phyloP scores from a whole-genome alignment of 2,797 vertebrate species.

The Helicolenus hilgendorfi region DNA sequence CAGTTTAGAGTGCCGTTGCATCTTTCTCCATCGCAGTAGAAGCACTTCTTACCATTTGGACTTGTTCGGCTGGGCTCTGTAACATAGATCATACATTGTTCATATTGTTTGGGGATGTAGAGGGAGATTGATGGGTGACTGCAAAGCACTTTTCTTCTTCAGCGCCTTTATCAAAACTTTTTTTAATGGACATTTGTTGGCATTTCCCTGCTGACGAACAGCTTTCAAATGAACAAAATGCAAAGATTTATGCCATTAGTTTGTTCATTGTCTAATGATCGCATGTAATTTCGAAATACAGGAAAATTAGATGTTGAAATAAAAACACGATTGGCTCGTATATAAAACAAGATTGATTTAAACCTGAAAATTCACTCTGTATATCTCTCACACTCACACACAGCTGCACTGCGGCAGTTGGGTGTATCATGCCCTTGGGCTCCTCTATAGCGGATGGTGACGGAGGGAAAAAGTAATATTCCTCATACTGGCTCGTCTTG shows the following conservation, averaged over 20 bases:
- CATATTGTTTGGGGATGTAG: background rate
- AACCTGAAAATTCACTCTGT: too few species aligned
- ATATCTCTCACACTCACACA: background rate
- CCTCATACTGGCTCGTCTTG: background rate
- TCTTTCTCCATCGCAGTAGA: background rate
- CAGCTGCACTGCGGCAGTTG: background rate
- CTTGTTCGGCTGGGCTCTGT: background rate
- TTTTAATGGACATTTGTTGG: background rate
- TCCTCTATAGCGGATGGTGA: background rate
- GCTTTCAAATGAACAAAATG: background rate
- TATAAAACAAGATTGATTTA: background rate
- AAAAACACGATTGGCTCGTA: background rate
- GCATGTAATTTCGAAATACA: background rate
- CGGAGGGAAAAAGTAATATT: background rate
- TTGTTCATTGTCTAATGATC: too few species aligned
- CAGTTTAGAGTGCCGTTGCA: constrained; percentile 53
- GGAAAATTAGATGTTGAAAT: background rate
- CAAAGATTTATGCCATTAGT: background rate
- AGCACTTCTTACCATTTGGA: constrained; percentile 76
- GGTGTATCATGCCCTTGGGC: background rate
- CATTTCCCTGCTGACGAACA: background rate
- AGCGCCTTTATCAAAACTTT: background rate
- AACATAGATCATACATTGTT: background rate
- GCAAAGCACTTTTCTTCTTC: background rate
- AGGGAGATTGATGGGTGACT: background rate